These are phyloP conservation scores for Chymomyza amoena DNA, from an alignment of 2,888 invertebrate species.

Conservation along the genomic window DNA sequence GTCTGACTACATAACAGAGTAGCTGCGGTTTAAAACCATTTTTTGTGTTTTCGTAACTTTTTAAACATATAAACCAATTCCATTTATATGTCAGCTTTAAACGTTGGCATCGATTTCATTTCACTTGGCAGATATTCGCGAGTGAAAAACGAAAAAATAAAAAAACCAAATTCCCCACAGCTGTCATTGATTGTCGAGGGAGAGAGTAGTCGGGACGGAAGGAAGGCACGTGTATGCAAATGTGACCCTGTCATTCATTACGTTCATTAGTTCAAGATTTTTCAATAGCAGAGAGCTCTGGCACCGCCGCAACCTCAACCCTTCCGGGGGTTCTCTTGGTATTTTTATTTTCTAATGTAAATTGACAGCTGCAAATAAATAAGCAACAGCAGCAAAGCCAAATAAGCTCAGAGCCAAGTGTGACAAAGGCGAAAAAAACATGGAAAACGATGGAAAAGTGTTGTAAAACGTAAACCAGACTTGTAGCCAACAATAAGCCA, in stretches of 20 bases:
- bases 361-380: conserved; percentile 2
- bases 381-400: not conserved
- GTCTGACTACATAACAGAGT: no score
- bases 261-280: conserved; percentile 39
- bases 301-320: not conserved
- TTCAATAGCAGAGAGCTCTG: not conserved
- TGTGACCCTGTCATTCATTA: conserved; percentile 33
- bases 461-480: conserved; percentile 9
- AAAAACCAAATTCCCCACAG: no score
- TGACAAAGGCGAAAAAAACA: not conserved
- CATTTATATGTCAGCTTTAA: not conserved
- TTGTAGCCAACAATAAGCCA: conserved; percentile 1
- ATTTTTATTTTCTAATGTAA: not conserved
- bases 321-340: not conserved
- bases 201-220: not conserved
- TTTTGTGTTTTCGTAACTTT: not conserved
- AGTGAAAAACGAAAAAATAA: no score
- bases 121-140: not conserved
- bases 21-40: no score
- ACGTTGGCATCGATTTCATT: not conserved
- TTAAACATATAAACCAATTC: not conserved
- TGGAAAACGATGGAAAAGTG: not conserved
- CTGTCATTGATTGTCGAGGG: not conserved
- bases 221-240: conserved; percentile 19
- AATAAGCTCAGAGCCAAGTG: not conserved